Evolutionary conservation across 2,113 vertebrate genomes (phyloP).

Genomic region (Hydrochoerus hydrochaeris): DNA sequence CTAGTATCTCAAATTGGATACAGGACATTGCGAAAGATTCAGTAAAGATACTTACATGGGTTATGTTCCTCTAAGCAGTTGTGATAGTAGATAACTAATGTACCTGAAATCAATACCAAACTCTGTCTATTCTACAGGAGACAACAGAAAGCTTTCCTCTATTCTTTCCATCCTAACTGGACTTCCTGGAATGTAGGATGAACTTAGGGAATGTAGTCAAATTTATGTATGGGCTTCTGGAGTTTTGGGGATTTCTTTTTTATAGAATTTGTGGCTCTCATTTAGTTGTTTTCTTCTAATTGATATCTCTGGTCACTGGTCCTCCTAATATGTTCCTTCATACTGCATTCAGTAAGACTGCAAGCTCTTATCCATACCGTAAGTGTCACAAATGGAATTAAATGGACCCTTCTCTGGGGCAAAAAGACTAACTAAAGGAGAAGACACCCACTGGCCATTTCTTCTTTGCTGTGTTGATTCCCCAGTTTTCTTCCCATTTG

Average conservation of each 20-base stretch:
- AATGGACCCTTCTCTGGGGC: not conserved
- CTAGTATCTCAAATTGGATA: not conserved
- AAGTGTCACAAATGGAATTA: not conserved
- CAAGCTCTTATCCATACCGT: not conserved
- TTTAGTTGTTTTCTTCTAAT: not conserved
- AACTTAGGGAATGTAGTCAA: not conserved
- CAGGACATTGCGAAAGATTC: not conserved
- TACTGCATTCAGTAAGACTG: constrained; percentile 3
- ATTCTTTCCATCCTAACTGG: not conserved
- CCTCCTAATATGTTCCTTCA: not conserved
- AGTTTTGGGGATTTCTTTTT: not conserved
- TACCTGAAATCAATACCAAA: constrained; percentile 13
- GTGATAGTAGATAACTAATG: not conserved
- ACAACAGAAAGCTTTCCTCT: not conserved
- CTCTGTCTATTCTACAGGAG: not conserved
- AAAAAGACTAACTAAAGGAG: not conserved
- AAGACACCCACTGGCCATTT: not conserved
- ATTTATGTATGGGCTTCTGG: not conserved
- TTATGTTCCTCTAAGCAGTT: not conserved
- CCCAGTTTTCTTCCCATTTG: not conserved
- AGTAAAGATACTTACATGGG: not conserved
- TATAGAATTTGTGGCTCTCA: not conserved
- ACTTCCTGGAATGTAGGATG: not conserved
- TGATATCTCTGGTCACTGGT: not conserved
- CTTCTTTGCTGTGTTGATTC: not conserved